Conservation (phyloP, 2,888 invertebrate genomes). For the Enoplolaimus lenunculus region DNA sequence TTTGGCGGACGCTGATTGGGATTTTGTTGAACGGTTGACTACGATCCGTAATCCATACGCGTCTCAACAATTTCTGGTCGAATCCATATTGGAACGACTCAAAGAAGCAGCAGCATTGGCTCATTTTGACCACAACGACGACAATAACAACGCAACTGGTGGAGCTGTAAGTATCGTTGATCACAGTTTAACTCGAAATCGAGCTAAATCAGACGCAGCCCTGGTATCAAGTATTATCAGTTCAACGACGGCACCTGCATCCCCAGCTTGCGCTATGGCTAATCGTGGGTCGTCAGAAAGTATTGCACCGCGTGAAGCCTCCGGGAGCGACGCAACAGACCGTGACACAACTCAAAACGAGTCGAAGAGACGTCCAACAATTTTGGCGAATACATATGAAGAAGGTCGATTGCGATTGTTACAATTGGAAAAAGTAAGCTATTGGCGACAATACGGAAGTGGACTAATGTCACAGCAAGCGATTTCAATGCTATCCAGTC, state of each 20-base stretch:
- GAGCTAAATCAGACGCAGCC: not conserved
- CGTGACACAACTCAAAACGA: not conserved
- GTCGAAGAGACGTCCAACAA: too few species aligned
- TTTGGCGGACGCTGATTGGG: conserved; percentile 54
- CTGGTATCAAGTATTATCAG: not conserved
- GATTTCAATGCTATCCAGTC: conserved; percentile 48
- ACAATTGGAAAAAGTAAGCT: conserved; percentile 53
- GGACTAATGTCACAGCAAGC: conserved; percentile 53
- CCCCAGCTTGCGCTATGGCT: too few species aligned
- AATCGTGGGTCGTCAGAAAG: too few species aligned
- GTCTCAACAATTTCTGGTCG: not conserved
- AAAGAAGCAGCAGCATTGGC: not conserved
- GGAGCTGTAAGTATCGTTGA: too few species aligned
- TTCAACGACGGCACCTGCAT: too few species aligned
- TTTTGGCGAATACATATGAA: too few species aligned
- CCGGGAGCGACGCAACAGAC: too few species aligned
- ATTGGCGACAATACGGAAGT: conserved; percentile 53
- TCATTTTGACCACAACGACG: too few species aligned
- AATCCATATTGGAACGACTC: not conserved
- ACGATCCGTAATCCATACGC: conserved; percentile 51
- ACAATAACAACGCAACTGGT: too few species aligned
- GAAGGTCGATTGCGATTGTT: conserved; percentile 52
- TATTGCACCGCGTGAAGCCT: too few species aligned
- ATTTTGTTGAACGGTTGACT: conserved; percentile 49
- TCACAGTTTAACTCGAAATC: not conserved